Base-by-base conservation (phyloP, 2,113 vertebrate species). In the Bagarius yarrelli region DNA sequence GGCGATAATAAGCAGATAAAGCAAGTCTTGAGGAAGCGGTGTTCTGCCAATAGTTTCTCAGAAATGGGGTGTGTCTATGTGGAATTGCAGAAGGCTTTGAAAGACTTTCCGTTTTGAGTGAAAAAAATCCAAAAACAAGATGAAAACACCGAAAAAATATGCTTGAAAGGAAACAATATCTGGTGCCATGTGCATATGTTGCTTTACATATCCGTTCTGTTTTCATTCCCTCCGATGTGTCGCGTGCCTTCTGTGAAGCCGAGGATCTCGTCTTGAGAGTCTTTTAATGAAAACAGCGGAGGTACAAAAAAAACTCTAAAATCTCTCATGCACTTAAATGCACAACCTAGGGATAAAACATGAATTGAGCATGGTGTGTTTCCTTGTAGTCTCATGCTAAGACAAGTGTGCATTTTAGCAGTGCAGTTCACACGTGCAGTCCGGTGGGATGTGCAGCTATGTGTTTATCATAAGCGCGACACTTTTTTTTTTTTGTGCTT, bases 271-370 rank as follows among this genome's bases (percentile, higher is more conserved):
- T 92, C 91, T 92, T 89, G 90, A 92, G 91, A 90, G 84, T 83
- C 89, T 87, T 83, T 88, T 89, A 90, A 91, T 90, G 87, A 86
- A 84, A 91, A 72, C 87, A 87, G 85, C 87, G 86, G 90, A 91
- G 89, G 91, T 89, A 90, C 80, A 87, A 89, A 82, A 86, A 76
- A 53, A 47, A 75, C 18, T 81, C 86, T 85, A 90, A 83, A 91
- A 87, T 89, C 90, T 92, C 88, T 88, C 86, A 91, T 86, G 87
- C 85, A 90, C 89, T 92, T 88, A 91, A 92, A 91, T 83, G 90
- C 88, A 92, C 91, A 91, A 93, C 91, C 92, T 89, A 90, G 92
- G 91, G 92, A 94, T 91, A 93, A 92, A 91, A 93, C 90, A 92
- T 79, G 90, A 90, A 89, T 86, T 90, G 87, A 86, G 84, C 67